phyloP scores from a whole-genome alignment of 1,140 invertebrate genomes.

The Neodiprion pinetum region DNA sequence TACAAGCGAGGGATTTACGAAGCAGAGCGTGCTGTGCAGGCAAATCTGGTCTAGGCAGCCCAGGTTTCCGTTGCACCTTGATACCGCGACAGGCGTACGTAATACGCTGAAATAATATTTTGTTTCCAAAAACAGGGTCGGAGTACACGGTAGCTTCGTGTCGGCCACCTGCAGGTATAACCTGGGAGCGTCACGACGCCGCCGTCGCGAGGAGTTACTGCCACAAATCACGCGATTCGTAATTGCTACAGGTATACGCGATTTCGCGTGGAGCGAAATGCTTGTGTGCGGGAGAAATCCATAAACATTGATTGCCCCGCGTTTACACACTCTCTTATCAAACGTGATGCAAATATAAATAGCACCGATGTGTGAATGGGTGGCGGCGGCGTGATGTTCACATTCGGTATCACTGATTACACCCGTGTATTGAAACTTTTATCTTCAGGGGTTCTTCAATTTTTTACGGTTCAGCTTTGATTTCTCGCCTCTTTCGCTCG shows the following conservation, averaged over 20 bases:
- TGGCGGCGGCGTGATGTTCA: too few relatives aligned
- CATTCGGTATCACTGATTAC: too few relatives aligned
- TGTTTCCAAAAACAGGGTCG: slow-evolving; percentile 29
- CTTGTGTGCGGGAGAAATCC: slow-evolving; percentile 40
- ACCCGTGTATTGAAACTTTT: too few relatives aligned
- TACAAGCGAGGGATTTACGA: too few relatives aligned
- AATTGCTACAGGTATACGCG: slow-evolving; percentile 54
- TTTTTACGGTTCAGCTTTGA: too few relatives aligned
- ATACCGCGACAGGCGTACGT: too few relatives aligned
- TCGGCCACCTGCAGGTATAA: slow-evolving; percentile 46
- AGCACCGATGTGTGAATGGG: not conserved
- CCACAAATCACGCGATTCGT: slow-evolving; percentile 56
- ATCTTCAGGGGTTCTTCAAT: too few relatives aligned
- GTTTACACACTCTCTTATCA: slow-evolving; percentile 23
- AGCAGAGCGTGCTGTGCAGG: too few relatives aligned
- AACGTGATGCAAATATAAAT: slow-evolving; percentile 8
- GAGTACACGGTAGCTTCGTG: slow-evolving; percentile 41
- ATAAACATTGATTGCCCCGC: slow-evolving; percentile 54
- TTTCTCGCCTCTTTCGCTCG: too few relatives aligned
- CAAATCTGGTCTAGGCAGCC: too few relatives aligned
- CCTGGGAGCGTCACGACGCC: slow-evolving; percentile 53
- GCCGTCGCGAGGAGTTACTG: slow-evolving; percentile 50
- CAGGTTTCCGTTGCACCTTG: too few relatives aligned
- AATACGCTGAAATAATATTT: slow-evolving; percentile 31
- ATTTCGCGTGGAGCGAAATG: slow-evolving; percentile 37